A percentile compares a stretch with the other conserved stretches of the same genome.
Evolutionary conservation across 2,113 vertebrate genomes (phyloP).

Genomic region (Ameiurus melas): DNA sequence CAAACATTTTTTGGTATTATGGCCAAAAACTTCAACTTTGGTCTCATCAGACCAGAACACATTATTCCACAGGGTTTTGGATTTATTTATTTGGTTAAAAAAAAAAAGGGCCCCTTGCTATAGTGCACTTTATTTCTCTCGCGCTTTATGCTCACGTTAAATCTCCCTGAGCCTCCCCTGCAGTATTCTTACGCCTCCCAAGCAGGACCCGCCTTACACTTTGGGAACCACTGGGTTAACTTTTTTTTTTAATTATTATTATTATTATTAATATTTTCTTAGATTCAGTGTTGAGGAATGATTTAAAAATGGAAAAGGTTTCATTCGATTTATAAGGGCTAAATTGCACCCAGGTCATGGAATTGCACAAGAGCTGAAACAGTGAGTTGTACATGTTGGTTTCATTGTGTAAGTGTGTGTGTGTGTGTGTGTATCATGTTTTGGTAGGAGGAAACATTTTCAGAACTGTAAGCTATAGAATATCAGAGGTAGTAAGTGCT

Average conservation of each 20-base stretch:
- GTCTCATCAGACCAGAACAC: too few species aligned
- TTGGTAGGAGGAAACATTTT: not conserved
- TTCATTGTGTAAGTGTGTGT: slow-evolving; percentile 12
- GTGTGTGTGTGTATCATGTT: not conserved
- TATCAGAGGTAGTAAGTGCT: not conserved
- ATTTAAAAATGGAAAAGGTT: not conserved
- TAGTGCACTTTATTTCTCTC: not conserved
- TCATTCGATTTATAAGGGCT: not conserved
- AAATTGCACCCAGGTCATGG: not conserved
- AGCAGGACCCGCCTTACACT: not conserved
- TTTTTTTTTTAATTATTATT: not conserved
- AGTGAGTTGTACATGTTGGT: not conserved
- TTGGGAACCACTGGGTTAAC: not conserved
- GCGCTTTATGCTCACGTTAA: not conserved
- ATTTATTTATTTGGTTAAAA: too few species aligned
- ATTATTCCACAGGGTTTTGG: too few species aligned
- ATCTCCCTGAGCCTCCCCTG: not conserved
- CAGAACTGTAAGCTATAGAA: not conserved
- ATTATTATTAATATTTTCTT: not conserved
- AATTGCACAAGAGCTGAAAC: not conserved
- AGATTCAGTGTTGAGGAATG: not conserved
- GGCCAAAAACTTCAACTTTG: too few species aligned
- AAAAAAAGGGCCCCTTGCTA: too few species aligned
- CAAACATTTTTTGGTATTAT: too few species aligned
- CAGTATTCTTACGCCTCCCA: not conserved